Evolutionary conservation across 2,797 vertebrate species (phyloP), one percentile per base, ranked within the genome.

Genomic region (Naso thynnoides): DNA sequence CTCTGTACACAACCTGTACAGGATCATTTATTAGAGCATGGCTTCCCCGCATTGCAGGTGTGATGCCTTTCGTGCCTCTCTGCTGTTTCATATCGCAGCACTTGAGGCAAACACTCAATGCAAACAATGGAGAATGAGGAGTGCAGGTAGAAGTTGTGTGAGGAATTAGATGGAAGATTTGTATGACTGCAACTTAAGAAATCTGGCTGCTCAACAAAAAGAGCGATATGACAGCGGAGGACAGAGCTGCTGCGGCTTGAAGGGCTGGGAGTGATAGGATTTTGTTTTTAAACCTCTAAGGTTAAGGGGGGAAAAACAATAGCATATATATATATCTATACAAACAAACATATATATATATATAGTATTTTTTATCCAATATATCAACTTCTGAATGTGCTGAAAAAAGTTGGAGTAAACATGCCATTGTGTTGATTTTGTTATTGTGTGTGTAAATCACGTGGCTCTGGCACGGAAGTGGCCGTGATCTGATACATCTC

Each of bases 21-120:
- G 70, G 81, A 75, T 89, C 76, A 63, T 92, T 91, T 88, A 84
- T 87, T 84, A 84, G 62, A 62, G 48, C 69, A n/a, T 44, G 53
- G 77, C 65, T 72, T 84, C 64, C 41, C 82, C 38, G 84, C 84
- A 88, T 78, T 87, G 86, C 89, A 82, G 83, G 67, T 84, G 79
- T 66, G 69, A 75, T 63, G 73, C 31, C 66, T 70, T 73, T 73
- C 42, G 48, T 62, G 55, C 56, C 29, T 78, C 57, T 65, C 49
- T 62, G 73, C 8, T 26, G 68, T 77, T 79, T 87, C 78, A 70
- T 47, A 56, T 66, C 1, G 8, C 70, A 39, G 60, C 18, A 56
- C 27, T 36, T 36, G 76, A 61, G 70, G 81, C 24, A 1, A 2
- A 53, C 57, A 70, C 61, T 71, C 56, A 53, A 76, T 54, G 64